phyloP scores from a whole-genome alignment of 2,888 invertebrate species.

The Mallateleia sp. region DNA sequence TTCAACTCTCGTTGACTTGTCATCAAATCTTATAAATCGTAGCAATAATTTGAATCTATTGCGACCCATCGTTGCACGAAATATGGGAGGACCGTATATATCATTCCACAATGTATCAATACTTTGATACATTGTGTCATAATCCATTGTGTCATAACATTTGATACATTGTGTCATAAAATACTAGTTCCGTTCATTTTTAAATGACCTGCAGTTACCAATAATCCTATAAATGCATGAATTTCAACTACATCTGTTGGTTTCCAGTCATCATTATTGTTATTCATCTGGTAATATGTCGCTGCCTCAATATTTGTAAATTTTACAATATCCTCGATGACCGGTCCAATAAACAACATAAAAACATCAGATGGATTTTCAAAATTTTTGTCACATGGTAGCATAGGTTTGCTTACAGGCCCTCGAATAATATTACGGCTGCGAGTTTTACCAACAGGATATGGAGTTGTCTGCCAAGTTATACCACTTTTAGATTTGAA shows the following conservation, averaged over 20 bases:
- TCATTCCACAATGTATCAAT: conserved; percentile 21
- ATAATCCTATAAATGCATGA: neutral
- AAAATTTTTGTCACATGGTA: conserved; percentile 46
- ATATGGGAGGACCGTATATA: conserved; percentile 19
- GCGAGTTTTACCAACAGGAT: neutral
- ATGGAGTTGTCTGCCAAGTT: neutral
- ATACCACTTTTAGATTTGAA: neutral
- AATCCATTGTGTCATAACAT: no score
- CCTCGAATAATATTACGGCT: neutral
- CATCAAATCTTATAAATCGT: conserved; percentile 11
- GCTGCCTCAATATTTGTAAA: neutral
- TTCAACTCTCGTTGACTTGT: neutral
- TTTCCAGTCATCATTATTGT: neutral
- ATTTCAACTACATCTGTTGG: neutral
- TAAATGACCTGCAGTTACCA: neutral
- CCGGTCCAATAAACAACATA: conserved; percentile 21
- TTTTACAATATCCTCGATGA: neutral
- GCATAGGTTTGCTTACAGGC: conserved; percentile 35
- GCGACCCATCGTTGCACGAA: neutral
- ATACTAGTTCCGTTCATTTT: neutral
- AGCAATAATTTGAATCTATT: conserved; percentile 11
- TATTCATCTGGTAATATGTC: neutral
- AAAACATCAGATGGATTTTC: conserved; percentile 44
- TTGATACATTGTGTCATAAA: no score
- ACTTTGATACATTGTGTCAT: neutral